These are phyloP conservation scores for Eupelmus urozonus DNA, from an alignment of 2,888 invertebrate genomes.

Conservation along the genomic window DNA sequence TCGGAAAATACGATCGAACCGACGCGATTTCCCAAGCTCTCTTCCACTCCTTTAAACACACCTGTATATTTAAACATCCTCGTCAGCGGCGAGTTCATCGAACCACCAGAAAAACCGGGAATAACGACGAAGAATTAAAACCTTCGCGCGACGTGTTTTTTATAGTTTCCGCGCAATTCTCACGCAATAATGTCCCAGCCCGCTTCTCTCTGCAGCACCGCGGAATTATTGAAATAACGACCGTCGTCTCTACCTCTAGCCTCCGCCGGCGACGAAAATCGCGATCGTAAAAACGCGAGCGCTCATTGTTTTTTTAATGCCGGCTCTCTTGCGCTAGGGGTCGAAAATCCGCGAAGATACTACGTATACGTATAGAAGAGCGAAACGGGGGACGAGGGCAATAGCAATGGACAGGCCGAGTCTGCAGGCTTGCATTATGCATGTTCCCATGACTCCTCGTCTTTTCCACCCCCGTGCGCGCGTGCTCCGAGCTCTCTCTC, in stretches of 20 bases:
- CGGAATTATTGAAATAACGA: slow-evolving; percentile 47
- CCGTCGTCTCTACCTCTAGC: neutral
- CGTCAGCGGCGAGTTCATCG: slow-evolving; percentile 4
- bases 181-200: neutral
- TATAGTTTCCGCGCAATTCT: slow-evolving; percentile 38
- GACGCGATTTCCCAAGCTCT: neutral
- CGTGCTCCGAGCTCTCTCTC: slow-evolving; percentile 17
- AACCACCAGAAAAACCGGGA: neutral
- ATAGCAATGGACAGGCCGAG: slow-evolving; percentile 46
- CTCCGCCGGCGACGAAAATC: neutral
- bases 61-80: neutral
- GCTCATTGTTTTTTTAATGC: slow-evolving; percentile 45
- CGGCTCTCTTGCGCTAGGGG: neutral
- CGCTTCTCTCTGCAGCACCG: neutral
- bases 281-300: slow-evolving; percentile 14
- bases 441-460: slow-evolving; percentile 56
- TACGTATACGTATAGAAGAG: neutral
- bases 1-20: neutral
- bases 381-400: neutral
- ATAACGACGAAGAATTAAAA: slow-evolving; percentile 53
- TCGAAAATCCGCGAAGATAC: slow-evolving; percentile 39
- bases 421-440: slow-evolving; percentile 57
- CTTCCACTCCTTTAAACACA: neutral
- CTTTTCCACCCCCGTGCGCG: slow-evolving; percentile 31
- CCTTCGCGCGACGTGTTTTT: slow-evolving; percentile 42